Conservation (phyloP, 2,113 vertebrate species). For the Pangasianodon hypophthalmus region DNA sequence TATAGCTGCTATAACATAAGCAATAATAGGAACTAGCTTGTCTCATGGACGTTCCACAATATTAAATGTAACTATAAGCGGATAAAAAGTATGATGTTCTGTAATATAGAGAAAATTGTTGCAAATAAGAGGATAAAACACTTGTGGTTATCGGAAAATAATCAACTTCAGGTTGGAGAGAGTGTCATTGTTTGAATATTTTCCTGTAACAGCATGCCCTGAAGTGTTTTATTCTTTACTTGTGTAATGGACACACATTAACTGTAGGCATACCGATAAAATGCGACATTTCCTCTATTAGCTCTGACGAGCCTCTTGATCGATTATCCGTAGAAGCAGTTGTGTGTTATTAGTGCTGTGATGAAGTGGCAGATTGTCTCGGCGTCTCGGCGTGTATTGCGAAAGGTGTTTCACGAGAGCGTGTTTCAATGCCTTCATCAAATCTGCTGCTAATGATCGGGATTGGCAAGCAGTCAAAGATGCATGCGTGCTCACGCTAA, state of each 20-base stretch:
- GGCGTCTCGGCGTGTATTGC: not conserved
- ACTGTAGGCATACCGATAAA: not conserved
- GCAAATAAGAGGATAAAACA: not conserved
- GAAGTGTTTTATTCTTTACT: not conserved
- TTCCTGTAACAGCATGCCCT: not conserved
- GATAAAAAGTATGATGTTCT: not conserved
- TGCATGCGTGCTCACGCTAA: slow-evolving; percentile 1
- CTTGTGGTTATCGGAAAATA: not conserved
- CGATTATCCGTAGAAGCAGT: not conserved
- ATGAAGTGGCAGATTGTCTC: slow-evolving; percentile 11
- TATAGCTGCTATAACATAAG: not conserved
- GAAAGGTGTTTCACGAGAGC: slow-evolving; percentile 7
- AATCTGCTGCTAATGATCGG: slow-evolving; percentile 14
- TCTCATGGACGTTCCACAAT: not conserved
- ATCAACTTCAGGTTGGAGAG: not conserved
- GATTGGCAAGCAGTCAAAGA: slow-evolving; percentile 33
- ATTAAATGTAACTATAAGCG: not conserved
- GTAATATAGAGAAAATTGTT: not conserved
- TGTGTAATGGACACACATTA: not conserved
- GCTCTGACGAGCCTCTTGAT: not conserved
- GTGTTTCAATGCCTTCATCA: not conserved
- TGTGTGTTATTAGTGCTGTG: not conserved
- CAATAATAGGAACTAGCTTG: not conserved
- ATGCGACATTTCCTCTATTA: not conserved
- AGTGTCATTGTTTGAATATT: not conserved